Evolutionary conservation across 2,888 invertebrate genomes (phyloP).

Genomic region (Stratiomys singularior): DNA sequence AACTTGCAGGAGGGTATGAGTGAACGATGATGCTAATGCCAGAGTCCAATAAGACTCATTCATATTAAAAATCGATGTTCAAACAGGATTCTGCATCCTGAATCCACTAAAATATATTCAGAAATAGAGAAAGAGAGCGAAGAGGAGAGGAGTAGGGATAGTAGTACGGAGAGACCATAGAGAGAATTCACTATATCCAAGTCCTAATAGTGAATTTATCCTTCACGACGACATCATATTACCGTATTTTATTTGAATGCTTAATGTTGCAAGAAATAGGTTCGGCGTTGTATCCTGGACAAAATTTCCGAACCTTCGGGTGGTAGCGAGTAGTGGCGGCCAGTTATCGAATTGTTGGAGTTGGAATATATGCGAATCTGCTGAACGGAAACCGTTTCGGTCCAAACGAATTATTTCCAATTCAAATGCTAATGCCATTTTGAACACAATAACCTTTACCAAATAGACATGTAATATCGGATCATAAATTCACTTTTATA

Average conservation of each 20-base stretch:
- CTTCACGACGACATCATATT: slow-evolving; percentile 37
- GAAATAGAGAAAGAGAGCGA: background rate
- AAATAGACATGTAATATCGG: slow-evolving; percentile 29
- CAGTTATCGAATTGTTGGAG: background rate
- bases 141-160: too few relatives aligned
- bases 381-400: slow-evolving; percentile 23
- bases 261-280: slow-evolving; percentile 47
- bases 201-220: slow-evolving; percentile 39
- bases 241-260: slow-evolving; percentile 45
- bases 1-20: background rate
- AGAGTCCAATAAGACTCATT: background rate
- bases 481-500: slow-evolving; percentile 42
- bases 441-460: slow-evolving; percentile 40
- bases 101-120: background rate
- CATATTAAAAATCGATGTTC: slow-evolving; percentile 24
- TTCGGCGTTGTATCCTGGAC: background rate
- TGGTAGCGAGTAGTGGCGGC: background rate
- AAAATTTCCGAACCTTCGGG: background rate
- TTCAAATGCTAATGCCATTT: slow-evolving; percentile 42
- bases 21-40: background rate
- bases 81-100: background rate
- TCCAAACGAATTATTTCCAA: slow-evolving; percentile 43
- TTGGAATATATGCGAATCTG: slow-evolving; percentile 8
- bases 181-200: background rate
- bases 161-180: too few relatives aligned